A percentile compares a stretch with the other conserved stretches of the same genome.
Evolutionary conservation across 2,888 invertebrate species (phyloP).

Genomic region (Eupithecia inturbata): DNA sequence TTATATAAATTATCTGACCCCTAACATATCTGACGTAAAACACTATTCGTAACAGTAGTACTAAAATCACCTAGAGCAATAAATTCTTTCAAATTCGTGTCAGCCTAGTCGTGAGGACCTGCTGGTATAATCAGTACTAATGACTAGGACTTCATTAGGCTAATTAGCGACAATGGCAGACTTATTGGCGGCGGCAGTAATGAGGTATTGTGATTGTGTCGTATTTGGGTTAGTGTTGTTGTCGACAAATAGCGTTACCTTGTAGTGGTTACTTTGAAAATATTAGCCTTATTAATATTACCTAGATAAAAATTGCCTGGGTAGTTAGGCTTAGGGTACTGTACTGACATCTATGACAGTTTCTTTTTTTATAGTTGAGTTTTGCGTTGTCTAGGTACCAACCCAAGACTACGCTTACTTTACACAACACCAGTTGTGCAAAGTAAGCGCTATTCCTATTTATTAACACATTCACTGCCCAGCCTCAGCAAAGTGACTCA

Average conservation of each 20-base stretch:
- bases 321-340: too few relatives aligned
- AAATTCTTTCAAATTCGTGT: conserved; percentile 17
- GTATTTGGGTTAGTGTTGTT: conserved; percentile 24
- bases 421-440: too few relatives aligned
- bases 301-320: too few relatives aligned
- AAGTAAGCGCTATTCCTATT: too few relatives aligned
- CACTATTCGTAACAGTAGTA: neutral
- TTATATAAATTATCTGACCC: too few relatives aligned
- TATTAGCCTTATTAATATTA: too few relatives aligned
- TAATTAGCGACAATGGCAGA: conserved; percentile 34
- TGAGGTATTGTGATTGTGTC: conserved; percentile 25
- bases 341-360: too few relatives aligned
- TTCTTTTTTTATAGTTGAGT: too few relatives aligned
- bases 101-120: conserved; percentile 20
- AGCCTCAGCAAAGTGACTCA: too few relatives aligned
- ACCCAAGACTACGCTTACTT: too few relatives aligned
- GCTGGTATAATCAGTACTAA: conserved; percentile 27
- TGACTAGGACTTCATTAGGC: conserved; percentile 20
- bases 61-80: neutral
- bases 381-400: too few relatives aligned
- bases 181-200: conserved; percentile 27
- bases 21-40: neutral
- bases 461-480: too few relatives aligned
- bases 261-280: neutral
- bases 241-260: conserved; percentile 13